Evolutionary conservation across 2,888 invertebrate species (phyloP), one percentile per base, ranked within the genome.

Genomic region (Mayetiola destructor): DNA sequence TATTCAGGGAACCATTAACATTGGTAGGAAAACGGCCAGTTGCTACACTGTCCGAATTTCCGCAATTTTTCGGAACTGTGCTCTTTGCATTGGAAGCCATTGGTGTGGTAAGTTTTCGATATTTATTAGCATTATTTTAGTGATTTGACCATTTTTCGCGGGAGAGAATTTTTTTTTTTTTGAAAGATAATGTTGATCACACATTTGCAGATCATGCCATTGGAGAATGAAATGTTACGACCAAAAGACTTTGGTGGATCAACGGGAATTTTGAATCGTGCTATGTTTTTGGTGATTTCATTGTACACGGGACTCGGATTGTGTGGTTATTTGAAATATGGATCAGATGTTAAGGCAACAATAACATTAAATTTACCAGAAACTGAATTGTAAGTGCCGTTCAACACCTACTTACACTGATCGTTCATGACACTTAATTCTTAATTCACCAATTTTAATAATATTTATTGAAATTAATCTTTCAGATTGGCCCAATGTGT

Each of bases 141-240:
- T n/a, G n/a, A n/a, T n/a, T n/a, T n/a, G n/a, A n/a, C n/a, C n/a
- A n/a, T n/a, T n/a, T n/a, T n/a, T n/a, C n/a, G n/a, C n/a, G n/a
- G n/a, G n/a, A n/a, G n/a, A n/a, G n/a, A n/a, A n/a, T n/a, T n/a
- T n/a, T n/a, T n/a, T n/a, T n/a, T n/a, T n/a, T n/a, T n/a, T n/a
- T n/a, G n/a, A n/a, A n/a, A n/a, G n/a, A n/a, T n/a, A n/a, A n/a
- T n/a, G n/a, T n/a, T n/a, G n/a, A n/a, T n/a, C n/a, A n/a, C n/a
- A n/a, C n/a, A n/a, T n/a, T 67, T 67, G 4, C 65, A 93, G 91
- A 86, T 94, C 39, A 76, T 94, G 67, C 93, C 96, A 0, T 69
- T 96, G 63, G 93, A 95, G 71, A 95, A 94, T 68, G 89, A 91
- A 69, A 95, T 96, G 94, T 86, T 85, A 68, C 81, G 81, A 0